Evolutionary conservation across 2,888 invertebrate species (phyloP).

Genomic region (Eristalinus aeneus): DNA sequence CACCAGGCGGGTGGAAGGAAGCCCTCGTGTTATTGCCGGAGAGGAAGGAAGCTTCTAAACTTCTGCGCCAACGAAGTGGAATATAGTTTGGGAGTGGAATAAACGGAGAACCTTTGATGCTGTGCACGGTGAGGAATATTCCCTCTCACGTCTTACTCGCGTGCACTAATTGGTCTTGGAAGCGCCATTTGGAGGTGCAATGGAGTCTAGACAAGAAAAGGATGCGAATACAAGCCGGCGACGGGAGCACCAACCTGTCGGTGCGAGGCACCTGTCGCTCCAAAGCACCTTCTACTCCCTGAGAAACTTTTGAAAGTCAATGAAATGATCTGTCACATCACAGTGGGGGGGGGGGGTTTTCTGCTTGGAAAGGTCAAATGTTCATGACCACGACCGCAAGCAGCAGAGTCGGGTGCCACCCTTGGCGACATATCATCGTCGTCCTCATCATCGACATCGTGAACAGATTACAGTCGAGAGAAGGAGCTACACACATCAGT

Average conservation of each 20-base stretch:
- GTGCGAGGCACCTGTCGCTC: not conserved
- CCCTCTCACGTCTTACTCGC: not conserved
- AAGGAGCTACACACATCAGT: slow-evolving; percentile 42
- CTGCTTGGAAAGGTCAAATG: slow-evolving; percentile 42
- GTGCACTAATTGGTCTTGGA: slow-evolving; percentile 52
- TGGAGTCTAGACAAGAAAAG: slow-evolving; percentile 14
- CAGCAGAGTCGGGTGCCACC: not conserved
- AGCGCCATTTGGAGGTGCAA: slow-evolving; percentile 28
- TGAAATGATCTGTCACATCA: slow-evolving; percentile 19
- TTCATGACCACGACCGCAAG: slow-evolving; percentile 24
- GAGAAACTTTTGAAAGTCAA: not conserved
- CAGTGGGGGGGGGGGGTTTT: not conserved
- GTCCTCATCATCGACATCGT: slow-evolving; percentile 44
- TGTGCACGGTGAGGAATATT: slow-evolving; percentile 2
- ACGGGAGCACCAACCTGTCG: slow-evolving; percentile 30
- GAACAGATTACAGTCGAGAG: slow-evolving; percentile 36
- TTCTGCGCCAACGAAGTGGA: slow-evolving; percentile 52
- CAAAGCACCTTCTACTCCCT: not conserved
- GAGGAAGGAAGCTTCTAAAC: not conserved
- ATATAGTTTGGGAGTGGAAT: slow-evolving; percentile 28
- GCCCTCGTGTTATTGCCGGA: slow-evolving; percentile 15
- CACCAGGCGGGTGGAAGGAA: slow-evolving; percentile 15
- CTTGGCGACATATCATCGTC: slow-evolving; percentile 40
- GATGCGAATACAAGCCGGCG: not conserved
- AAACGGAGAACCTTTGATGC: slow-evolving; percentile 27